phyloP scores from a whole-genome alignment of 2,113 vertebrate genomes.

The Dasyornis broadbenti region DNA sequence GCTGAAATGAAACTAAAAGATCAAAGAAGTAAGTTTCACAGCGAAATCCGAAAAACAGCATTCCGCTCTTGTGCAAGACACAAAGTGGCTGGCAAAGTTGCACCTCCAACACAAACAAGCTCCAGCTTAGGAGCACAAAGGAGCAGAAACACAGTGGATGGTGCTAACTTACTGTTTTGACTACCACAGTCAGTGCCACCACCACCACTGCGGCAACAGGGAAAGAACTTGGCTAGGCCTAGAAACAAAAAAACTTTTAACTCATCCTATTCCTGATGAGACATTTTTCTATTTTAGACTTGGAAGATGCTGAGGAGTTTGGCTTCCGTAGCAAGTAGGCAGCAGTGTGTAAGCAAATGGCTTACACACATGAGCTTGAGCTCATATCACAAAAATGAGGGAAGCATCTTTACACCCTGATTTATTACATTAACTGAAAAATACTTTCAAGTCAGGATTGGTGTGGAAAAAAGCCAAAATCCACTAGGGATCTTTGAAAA shows the following conservation, averaged over 20 bases:
- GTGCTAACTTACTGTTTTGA: not conserved
- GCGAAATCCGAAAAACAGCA: not conserved
- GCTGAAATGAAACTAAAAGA: slow-evolving; percentile 7
- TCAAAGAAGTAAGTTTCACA: not conserved
- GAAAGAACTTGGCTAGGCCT: not conserved
- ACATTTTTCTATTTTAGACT: not conserved
- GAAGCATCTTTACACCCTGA: not conserved
- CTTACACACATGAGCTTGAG: no score
- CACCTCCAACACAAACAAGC: not conserved
- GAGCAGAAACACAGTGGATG: not conserved
- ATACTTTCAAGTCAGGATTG: not conserved
- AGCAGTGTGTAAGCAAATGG: not conserved
- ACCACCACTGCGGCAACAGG: not conserved
- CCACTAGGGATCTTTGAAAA: not conserved
- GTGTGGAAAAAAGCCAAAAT: not conserved
- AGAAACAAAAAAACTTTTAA: not conserved
- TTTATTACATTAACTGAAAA: not conserved
- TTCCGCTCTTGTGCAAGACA: not conserved
- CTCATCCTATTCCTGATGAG: not conserved
- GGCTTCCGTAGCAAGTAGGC: not conserved
- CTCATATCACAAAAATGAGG: not conserved
- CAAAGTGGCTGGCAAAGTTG: not conserved
- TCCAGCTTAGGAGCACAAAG: not conserved
- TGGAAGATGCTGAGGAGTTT: not conserved
- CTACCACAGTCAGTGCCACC: not conserved